Base-by-base conservation (phyloP, 2,113 vertebrate species). In the Ibidorhyncha struthersii region DNA sequence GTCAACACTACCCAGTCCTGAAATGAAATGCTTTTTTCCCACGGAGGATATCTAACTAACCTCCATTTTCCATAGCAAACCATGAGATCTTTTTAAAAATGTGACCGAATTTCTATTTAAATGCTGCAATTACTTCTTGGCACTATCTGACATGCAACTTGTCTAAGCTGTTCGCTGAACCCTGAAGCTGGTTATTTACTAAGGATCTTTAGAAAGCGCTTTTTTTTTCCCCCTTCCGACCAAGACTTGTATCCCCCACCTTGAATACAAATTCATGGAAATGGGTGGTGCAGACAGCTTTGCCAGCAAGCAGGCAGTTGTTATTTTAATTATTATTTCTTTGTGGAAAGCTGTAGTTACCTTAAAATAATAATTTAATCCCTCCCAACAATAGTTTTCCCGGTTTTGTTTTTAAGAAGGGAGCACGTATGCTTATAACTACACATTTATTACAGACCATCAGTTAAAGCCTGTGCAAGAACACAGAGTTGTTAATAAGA, bases 111-210 rank as follows among this genome's bases (percentile, higher is more conserved):
- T 91, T 97, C 79, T 95, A 94, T 93, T 98, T 96, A 93, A 93
- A 96, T 73, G 67, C 30, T 94, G 65, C 97, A 95, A 97, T 98
- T 97, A 96, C 78, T 77, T 82, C 69, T 70, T 95, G 91, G 58
- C 79, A 89, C 72, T 92, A 78, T 52, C 61, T 96, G 96, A 93
- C 62, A 90, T 25, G 65, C 59, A 94, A 83, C 89, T 97, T 95
- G 80, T 90, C 95, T 95, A 38, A 47, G 92, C 94, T 97, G 94
- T 63, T 97, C 90, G 9, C 70, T 97, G 95, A 97, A 92, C 96
- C 96, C 93, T 96, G 96, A 98, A 94, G 95, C 82, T 95, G 91
- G 82, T 92, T 98, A 98, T 98, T 98, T 98, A 97, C 83, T 67
- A 94, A 92, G 93, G 73, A 86, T 94, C 96, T 96, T 95, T 86